phyloP scores from a whole-genome alignment of 2,797 vertebrate genomes.

The Strix occidentalis region DNA sequence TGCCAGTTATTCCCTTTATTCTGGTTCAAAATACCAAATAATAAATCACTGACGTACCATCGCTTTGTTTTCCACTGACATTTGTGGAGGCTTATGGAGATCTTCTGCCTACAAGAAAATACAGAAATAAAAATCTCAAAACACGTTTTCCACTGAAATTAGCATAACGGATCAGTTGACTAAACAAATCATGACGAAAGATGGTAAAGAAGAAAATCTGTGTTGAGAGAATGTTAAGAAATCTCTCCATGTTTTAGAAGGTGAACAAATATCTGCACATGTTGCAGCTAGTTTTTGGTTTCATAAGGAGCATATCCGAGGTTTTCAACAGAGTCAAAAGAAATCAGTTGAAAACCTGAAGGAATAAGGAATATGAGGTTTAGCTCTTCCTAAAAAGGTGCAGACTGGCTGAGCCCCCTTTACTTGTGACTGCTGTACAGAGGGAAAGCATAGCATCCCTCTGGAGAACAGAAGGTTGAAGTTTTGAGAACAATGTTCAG shows the following conservation, averaged over 20 bases:
- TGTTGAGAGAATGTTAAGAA: background rate
- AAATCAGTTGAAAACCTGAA: background rate
- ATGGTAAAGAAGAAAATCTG: background rate
- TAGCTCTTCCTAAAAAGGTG: background rate
- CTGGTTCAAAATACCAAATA: conserved; percentile 28
- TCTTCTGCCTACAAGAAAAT: conserved; percentile 33
- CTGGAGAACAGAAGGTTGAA: background rate
- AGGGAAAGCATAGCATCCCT: background rate
- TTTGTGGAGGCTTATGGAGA: conserved; percentile 42
- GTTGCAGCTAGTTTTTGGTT: background rate
- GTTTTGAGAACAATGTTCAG: background rate
- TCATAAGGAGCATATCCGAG: background rate
- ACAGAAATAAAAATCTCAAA: conserved; percentile 29
- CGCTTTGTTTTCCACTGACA: conserved; percentile 34
- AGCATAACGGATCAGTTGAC: conserved; percentile 21
- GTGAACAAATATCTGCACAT: background rate
- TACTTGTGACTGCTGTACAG: background rate
- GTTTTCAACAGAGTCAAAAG: background rate
- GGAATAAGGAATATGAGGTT: background rate
- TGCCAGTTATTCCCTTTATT: background rate
- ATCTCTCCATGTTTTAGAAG: background rate
- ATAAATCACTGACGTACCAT: background rate
- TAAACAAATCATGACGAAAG: background rate
- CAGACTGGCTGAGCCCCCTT: background rate
- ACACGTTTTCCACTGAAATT: background rate